Evolutionary conservation across 37 sponge, comb jelly and placozoan genomes (phyloP).

Genomic region (Crambe crambe): DNA sequence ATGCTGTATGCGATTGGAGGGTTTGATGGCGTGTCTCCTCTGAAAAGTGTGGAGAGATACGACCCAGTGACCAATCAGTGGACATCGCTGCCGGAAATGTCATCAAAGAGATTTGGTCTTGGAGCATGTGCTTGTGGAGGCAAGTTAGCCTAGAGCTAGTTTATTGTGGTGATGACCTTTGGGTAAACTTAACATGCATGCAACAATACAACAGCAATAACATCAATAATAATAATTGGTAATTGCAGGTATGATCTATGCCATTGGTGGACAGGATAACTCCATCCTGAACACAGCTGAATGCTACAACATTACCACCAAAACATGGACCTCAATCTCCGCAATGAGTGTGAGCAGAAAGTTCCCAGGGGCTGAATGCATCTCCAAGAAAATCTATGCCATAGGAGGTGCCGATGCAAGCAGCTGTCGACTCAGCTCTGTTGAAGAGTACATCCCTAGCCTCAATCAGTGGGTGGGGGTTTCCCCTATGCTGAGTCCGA

Average conservation of each 20-base stretch:
- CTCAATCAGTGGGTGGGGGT: slow-evolving; percentile 59
- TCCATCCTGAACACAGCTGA: slow-evolving; percentile 63
- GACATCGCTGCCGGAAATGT: slow-evolving; percentile 51
- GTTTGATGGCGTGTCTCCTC: slow-evolving; percentile 56
- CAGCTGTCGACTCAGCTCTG: slow-evolving; percentile 35
- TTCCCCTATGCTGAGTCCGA: slow-evolving; percentile 41
- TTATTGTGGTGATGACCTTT: neutral
- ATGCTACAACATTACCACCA: slow-evolving; percentile 45
- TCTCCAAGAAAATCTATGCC: slow-evolving; percentile 38
- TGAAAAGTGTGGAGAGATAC: slow-evolving; percentile 56
- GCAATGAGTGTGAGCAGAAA: slow-evolving; percentile 47
- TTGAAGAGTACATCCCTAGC: slow-evolving; percentile 51
- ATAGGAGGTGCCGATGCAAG: slow-evolving; percentile 49
- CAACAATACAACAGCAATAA: too few species aligned
- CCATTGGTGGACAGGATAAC: slow-evolving; percentile 61
- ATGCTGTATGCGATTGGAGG: slow-evolving; percentile 72
- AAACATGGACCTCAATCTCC: slow-evolving; percentile 45
- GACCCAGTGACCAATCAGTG: slow-evolving; percentile 40
- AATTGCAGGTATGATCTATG: slow-evolving; percentile 55
- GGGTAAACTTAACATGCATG: too few species aligned
- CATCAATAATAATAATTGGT: neutral
- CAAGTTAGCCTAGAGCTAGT: neutral
- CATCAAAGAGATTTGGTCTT: slow-evolving; percentile 38
- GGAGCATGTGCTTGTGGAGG: slow-evolving; percentile 45
- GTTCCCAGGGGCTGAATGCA: slow-evolving; percentile 54